Evolutionary conservation across 2,888 invertebrate species (phyloP), one percentile per base, ranked within the genome.

Genomic region (Zygothrica quintamaculata): DNA sequence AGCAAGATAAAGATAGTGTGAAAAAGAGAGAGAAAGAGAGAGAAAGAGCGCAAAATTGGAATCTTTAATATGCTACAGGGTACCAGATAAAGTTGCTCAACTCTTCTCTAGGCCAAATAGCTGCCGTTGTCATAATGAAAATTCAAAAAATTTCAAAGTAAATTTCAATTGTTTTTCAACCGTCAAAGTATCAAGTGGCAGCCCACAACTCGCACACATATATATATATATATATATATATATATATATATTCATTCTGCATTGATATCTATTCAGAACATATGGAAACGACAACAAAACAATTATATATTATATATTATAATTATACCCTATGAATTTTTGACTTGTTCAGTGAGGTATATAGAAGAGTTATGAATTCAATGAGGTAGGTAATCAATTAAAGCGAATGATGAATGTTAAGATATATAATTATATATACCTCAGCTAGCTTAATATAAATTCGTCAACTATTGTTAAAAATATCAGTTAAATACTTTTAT

Each of bases 131-230:
- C 12, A 12, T 25, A 0, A 1, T 16, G 7, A 22, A n/a, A 31
- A n/a, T 31, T 31, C 2, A 5, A 31, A 12, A 37, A 37, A 50
- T 52, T 29, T 51, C 53, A 43, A 46, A 40, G 31, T 56, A 42
- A 46, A 48, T 67, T 67, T 75, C 68, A 67, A 67, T 67, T 61
- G 50, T 60, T 53, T 43, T 48, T 31, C 65, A 50, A 46, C 34
- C 58, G 60, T 80, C 61, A 72, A 64, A 15, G 58, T 58, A 68
- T 71, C 81, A 69, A 82, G 81, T 81, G 76, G 62, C 74, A 46
- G 42, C 6, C 11, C 52, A 18, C 31, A 58, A 22, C 18, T 22
- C 18, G 5, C 18, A 22, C 18, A 22, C 18, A 22, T 5, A 22
- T 5, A 22, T 39, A 57, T 55, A 56, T 11, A 13, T 42, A 36